Evolutionary conservation across 2,888 invertebrate species (phyloP).

Genomic region (Teleogryllus oceanicus): DNA sequence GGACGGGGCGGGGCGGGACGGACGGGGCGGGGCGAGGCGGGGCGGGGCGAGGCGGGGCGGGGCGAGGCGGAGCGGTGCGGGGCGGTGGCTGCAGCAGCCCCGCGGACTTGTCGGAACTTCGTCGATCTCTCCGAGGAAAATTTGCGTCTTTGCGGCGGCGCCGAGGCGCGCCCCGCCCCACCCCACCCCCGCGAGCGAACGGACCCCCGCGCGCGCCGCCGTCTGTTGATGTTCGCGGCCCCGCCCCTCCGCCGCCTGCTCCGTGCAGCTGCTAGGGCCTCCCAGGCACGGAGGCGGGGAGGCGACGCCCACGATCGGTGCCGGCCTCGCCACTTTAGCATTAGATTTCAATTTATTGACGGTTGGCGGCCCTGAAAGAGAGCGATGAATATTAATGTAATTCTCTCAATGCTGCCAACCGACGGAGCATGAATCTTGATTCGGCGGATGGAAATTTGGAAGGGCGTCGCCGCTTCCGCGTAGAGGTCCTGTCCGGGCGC

Average conservation of each 20-base stretch:
- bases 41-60: neutral
- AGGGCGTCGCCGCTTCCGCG: neutral
- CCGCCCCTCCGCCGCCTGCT: too few relatives aligned
- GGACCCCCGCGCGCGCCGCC: neutral
- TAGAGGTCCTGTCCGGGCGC: too few relatives aligned
- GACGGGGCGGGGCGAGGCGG: too few relatives aligned
- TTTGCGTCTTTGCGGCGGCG: neutral
- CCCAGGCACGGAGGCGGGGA: neutral
- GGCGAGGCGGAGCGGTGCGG: neutral
- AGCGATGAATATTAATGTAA: conserved; percentile 18
- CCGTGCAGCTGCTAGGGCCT: too few relatives aligned
- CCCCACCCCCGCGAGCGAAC: neutral
- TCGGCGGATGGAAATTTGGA: neutral
- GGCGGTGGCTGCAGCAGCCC: neutral
- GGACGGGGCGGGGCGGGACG: neutral
- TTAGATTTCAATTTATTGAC: conserved; percentile 18
- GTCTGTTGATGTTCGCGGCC: neutral
- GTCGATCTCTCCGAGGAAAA: conserved; percentile 18
- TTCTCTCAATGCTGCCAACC: conserved; percentile 18
- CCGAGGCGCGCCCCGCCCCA: too few relatives aligned
- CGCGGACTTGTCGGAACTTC: neutral
- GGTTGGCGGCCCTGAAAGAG: neutral
- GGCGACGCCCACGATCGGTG: neutral
- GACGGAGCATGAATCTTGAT: neutral
- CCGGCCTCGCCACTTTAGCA: neutral